Evolutionary conservation across 1,140 invertebrate genomes (phyloP), one percentile per base, ranked within the genome.

Genomic region (Drosophila busckii): DNA sequence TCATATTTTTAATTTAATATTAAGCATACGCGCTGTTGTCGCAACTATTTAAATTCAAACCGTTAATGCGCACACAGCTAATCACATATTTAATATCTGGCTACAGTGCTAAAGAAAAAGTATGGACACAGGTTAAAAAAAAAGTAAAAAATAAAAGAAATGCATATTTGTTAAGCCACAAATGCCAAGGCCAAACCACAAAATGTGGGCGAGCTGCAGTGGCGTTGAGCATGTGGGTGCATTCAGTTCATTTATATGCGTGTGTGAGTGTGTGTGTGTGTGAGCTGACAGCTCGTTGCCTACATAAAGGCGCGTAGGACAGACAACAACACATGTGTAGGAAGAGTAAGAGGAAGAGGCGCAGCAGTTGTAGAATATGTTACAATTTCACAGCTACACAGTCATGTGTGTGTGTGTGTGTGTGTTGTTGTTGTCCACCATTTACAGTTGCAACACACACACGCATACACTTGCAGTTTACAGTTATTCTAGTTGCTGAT

Each of bases 151-250:
- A 25, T 9, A 53, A 25, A 20, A 25, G 0, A 40, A 46, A 31
- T 15, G 28, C 12, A 23, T 13, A 16, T 19, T 22, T 5, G n/a
- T 26, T 22, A 71, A 48, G 55, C 62, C 73, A 49, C 71, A 78
- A 78, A 78, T 78, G 71, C 71, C 71, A 78, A 78, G 71, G 71
- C 64, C 73, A 71, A 68, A 56, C 40, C 48, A 34, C 42, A 55
- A 4, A 9, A n/a, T 34, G 31, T 34, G 31, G 48, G 12, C 31
- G 35, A 45, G 26, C 42, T 45, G 46, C 25, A 29, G 37, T 42
- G 49, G 19, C 42, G 37, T 17, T 26, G 31, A 37, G 45, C 8
- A 22, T 28, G 9, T 29, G 8, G 12, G 25, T 26, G 16, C 15
- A 9, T 12, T 41, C 12, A 16, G 17, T 9, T 9, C 9, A 19